Percentiles rank a stretch among this genome's conserved stretches.
Evolutionary conservation across 2,113 vertebrate genomes (phyloP).

Genomic region (Hemichromis elongatus): DNA sequence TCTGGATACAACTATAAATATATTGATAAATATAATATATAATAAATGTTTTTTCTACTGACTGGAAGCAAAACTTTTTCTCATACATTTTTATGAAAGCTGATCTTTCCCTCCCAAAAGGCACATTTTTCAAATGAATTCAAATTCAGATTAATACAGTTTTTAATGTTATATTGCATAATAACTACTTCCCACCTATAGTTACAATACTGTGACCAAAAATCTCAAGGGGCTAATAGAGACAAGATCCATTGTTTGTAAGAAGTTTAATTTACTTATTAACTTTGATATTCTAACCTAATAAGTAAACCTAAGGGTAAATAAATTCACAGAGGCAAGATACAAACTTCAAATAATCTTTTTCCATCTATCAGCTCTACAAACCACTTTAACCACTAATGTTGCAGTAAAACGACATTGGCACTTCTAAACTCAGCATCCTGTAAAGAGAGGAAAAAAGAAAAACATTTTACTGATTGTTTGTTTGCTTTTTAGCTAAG

Average conservation of each 20-base stretch:
- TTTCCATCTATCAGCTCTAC: background rate
- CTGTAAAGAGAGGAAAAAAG: background rate
- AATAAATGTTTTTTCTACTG: background rate
- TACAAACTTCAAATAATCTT: background rate
- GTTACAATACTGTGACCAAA: background rate
- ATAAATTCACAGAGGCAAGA: rapidly evolving
- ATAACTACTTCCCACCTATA: background rate
- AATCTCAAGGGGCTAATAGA: background rate
- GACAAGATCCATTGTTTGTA: background rate
- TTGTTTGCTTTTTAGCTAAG: background rate
- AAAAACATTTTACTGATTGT: background rate
- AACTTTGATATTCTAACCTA: no score
- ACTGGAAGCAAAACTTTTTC: background rate
- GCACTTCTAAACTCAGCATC: background rate
- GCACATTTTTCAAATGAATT: background rate
- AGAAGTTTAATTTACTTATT: background rate
- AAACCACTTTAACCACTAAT: background rate
- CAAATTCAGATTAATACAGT: background rate
- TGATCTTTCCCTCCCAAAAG: no score
- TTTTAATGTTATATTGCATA: background rate
- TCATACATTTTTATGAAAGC: no score
- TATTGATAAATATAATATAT: no score
- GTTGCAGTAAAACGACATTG: background rate
- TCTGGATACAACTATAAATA: background rate
- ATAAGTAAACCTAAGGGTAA: no score